These are phyloP conservation scores for Pelobates fuscus DNA, from an alignment of 2,113 vertebrate genomes.

Conservation along the genomic window DNA sequence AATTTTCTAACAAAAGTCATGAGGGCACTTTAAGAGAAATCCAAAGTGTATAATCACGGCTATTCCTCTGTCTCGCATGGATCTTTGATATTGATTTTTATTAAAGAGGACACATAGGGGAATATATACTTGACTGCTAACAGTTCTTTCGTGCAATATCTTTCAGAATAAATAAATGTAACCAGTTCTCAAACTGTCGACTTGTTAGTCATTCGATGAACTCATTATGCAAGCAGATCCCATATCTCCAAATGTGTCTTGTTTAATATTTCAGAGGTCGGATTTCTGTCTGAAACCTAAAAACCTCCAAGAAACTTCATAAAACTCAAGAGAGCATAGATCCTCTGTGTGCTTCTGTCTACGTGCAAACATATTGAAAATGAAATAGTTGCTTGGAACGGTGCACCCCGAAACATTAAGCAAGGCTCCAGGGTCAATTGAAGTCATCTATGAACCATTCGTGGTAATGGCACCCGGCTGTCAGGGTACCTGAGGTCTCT, in stretches of 20 bases:
- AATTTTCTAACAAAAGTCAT: background rate
- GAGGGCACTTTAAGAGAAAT: background rate
- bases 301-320: too few relatives aligned
- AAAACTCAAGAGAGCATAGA: too few relatives aligned
- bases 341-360: too few relatives aligned
- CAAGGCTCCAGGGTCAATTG: too few relatives aligned
- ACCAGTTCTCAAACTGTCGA: too few relatives aligned
- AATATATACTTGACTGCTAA: background rate
- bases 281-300: background rate
- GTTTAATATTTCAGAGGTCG: background rate
- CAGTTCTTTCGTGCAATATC: conserved; percentile 1
- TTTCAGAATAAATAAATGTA: background rate
- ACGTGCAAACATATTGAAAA: too few relatives aligned
- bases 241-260: background rate
- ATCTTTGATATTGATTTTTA: conserved; percentile 10
- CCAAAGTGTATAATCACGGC: background rate
- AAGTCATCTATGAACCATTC: too few relatives aligned
- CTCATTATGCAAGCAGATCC: background rate
- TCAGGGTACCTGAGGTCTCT: too few relatives aligned
- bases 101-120: background rate
- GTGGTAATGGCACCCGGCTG: too few relatives aligned
- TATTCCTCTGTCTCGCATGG: background rate
- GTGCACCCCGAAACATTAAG: too few relatives aligned
- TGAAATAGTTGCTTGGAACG: too few relatives aligned
- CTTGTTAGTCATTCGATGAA: too few relatives aligned